Percentiles rank a stretch among this genome's conserved stretches.
Evolutionary conservation across 2,113 vertebrate species (phyloP).

Genomic region (Apeltes quadracus): DNA sequence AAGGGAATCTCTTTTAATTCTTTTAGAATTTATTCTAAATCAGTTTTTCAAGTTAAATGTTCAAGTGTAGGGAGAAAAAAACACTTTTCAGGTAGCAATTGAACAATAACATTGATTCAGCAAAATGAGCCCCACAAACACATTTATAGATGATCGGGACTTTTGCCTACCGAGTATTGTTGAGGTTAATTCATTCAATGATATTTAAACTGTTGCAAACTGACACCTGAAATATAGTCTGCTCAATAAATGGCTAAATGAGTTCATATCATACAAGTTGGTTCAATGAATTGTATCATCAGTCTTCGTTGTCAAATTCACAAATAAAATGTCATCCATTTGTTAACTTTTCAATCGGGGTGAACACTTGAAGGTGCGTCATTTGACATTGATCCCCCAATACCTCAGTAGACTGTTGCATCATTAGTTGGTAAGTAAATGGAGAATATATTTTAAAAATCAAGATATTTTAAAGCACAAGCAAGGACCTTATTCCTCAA

Average conservation of each 20-base stretch:
- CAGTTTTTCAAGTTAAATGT: no score
- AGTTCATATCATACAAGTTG: background rate
- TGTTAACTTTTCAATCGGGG: background rate
- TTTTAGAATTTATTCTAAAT: no score
- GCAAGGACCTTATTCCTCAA: background rate
- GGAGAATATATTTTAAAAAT: background rate
- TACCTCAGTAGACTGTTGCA: background rate
- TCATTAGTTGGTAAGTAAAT: background rate
- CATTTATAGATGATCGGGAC: background rate
- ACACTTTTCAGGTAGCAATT: background rate
- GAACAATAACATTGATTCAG: background rate
- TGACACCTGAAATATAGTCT: background rate
- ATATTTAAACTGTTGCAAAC: background rate
- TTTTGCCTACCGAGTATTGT: background rate
- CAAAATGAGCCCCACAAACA: background rate
- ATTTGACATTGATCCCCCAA: background rate
- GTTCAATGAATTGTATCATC: background rate
- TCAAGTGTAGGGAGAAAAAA: background rate
- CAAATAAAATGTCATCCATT: background rate
- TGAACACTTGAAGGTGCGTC: background rate
- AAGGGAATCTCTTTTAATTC: no score
- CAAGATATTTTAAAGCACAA: background rate
- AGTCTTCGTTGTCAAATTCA: background rate
- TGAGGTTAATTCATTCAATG: background rate
- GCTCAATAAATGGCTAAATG: background rate